phyloP scores from a whole-genome alignment of 2,797 vertebrate genomes.

The Sebastes itinus region DNA sequence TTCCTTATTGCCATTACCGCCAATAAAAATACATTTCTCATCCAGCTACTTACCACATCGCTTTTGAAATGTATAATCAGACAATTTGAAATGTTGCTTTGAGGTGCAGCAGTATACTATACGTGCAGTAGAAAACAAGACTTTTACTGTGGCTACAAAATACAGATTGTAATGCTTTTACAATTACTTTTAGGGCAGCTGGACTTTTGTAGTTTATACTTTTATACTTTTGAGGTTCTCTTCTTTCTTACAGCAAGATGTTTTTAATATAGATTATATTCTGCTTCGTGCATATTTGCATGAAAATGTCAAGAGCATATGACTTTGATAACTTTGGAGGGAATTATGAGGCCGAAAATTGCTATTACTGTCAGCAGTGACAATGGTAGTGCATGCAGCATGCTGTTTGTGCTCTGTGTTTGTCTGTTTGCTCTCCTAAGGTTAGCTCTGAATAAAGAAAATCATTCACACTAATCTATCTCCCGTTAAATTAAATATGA shows the following conservation, averaged over 20 bases:
- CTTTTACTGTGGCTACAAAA: not conserved
- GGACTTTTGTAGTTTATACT: slow-evolving; percentile 14
- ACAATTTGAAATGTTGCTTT: not conserved
- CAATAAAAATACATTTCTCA: not conserved
- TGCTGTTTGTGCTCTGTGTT: slow-evolving; percentile 2
- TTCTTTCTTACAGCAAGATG: not conserved
- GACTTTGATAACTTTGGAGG: not conserved
- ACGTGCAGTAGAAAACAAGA: not conserved
- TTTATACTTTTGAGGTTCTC: slow-evolving; percentile 22
- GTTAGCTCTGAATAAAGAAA: slow-evolving; percentile 40
- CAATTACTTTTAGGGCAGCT: slow-evolving; percentile 1
- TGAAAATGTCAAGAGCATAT: not conserved
- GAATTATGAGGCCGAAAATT: not conserved
- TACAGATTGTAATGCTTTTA: slow-evolving; percentile 3
- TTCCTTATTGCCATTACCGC: not conserved
- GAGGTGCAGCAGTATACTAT: not conserved
- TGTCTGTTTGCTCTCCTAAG: not conserved
- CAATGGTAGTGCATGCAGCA: slow-evolving; percentile 20
- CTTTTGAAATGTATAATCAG: not conserved
- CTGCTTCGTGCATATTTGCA: slow-evolving; percentile 5
- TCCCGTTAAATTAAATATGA: slow-evolving; percentile 22
- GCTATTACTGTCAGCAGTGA: not conserved
- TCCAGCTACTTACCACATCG: not conserved
- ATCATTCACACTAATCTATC: not conserved
- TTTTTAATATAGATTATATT: not conserved